These are phyloP conservation scores for Pungitius pungitius DNA, from an alignment of 2,113 vertebrate genomes.

Conservation along the genomic window DNA sequence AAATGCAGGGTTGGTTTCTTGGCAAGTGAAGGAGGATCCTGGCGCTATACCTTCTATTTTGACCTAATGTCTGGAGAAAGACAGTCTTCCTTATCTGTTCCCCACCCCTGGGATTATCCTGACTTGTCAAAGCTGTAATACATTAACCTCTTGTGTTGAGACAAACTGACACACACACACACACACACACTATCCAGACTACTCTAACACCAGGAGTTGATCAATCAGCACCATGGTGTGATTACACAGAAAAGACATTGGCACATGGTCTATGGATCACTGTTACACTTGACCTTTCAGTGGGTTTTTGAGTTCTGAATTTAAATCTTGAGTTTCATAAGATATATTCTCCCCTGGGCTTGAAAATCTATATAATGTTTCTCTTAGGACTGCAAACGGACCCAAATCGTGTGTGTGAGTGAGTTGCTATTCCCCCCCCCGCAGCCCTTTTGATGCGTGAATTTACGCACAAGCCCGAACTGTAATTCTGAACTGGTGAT, in stretches of 20 bases:
- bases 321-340: not conserved
- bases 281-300: not conserved
- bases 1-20: not conserved
- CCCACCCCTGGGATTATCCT: constrained; percentile 51
- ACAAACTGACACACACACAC: constrained; percentile 24
- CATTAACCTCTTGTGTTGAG: constrained; percentile 49
- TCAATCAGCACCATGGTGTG: constrained; percentile 52
- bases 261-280: not conserved
- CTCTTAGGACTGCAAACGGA: not conserved
- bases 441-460: not conserved
- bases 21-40: not conserved
- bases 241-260: constrained; percentile 17
- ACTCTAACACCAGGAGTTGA: constrained; percentile 41
- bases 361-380: not conserved
- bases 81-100: constrained; percentile 58
- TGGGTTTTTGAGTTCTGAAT: constrained; percentile 22
- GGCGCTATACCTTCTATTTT: not conserved
- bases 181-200: constrained; percentile 21
- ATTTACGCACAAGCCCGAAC: not conserved
- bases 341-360: not conserved
- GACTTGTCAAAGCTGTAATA: constrained; percentile 65
- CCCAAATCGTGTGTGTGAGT: not conserved
- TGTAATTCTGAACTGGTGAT: not conserved
- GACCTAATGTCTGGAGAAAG: constrained; percentile 24
- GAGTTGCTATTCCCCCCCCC: not conserved